Evolutionary conservation across 2,797 vertebrate genomes (phyloP).

Genomic region (Serranus cabrilla): DNA sequence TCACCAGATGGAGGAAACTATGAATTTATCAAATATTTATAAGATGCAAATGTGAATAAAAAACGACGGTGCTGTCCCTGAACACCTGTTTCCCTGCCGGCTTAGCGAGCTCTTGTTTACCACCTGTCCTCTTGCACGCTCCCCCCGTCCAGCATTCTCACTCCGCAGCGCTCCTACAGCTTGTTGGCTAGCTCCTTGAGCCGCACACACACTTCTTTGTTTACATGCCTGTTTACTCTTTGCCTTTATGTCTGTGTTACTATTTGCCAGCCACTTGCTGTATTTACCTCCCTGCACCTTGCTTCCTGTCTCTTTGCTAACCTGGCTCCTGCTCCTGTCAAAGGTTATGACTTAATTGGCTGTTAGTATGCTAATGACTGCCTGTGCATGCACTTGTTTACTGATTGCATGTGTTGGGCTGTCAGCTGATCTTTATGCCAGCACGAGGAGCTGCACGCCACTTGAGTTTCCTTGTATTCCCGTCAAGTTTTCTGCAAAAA

Average conservation of each 20-base stretch:
- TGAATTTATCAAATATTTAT: conserved; percentile 78
- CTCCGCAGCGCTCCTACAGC: conserved; percentile 13
- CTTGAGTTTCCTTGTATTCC: neutral
- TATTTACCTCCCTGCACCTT: neutral
- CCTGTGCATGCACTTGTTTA: neutral
- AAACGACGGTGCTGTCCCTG: conserved; percentile 39
- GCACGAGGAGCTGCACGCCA: neutral
- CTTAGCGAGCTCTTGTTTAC: conserved; percentile 54
- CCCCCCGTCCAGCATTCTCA: conserved; percentile 30
- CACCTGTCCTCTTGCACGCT: conserved; percentile 47
- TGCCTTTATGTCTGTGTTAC: neutral
- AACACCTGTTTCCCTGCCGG: conserved; percentile 66
- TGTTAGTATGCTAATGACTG: conserved; percentile 3
- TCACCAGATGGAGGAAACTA: conserved; percentile 70
- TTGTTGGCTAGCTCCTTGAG: neutral
- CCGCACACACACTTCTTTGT: neutral
- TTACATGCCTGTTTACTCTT: conserved; percentile 11
- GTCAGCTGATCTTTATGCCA: neutral
- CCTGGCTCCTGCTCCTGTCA: neutral
- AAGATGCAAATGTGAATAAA: conserved; percentile 70
- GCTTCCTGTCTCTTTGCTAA: neutral
- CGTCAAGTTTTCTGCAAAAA: neutral
- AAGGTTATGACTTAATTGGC: neutral
- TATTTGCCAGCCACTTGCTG: neutral
- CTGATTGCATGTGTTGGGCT: neutral